phyloP scores from a whole-genome alignment of 2,888 invertebrate species.

The Leucoma salicis region DNA sequence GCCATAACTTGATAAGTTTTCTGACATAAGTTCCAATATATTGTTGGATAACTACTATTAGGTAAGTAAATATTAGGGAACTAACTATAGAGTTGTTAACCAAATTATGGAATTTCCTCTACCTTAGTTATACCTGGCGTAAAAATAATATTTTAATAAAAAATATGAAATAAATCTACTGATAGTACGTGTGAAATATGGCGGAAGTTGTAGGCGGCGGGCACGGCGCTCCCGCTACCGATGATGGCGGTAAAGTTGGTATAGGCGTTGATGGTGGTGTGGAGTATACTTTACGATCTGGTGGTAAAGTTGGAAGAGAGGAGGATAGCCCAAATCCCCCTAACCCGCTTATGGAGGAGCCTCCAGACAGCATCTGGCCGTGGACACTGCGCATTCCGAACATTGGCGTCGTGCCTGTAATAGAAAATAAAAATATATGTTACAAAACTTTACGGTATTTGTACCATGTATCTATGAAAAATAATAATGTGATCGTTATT shows the following conservation, averaged over 20 bases:
- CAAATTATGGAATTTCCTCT: too few species aligned
- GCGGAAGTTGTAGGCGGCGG: conserved; percentile 64
- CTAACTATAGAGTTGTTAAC: too few species aligned
- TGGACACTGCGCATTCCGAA: conserved; percentile 71
- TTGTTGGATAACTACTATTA: too few species aligned
- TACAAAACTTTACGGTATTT: too few species aligned
- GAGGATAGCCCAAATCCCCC: conserved; percentile 65
- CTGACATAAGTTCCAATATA: too few species aligned
- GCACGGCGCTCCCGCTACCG: conserved; percentile 56
- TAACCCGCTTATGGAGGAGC: conserved; percentile 56
- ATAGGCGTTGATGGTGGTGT: conserved; percentile 80
- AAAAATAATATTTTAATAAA: background rate
- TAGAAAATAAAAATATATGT: background rate
- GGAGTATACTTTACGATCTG: conserved; percentile 83
- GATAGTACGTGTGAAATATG: conserved; percentile 64
- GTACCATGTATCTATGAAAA: too few species aligned
- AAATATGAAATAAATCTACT: conserved; percentile 12
- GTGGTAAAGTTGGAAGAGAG: conserved; percentile 67
- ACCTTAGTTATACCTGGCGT: too few species aligned
- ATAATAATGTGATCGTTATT: too few species aligned
- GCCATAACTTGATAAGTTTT: too few species aligned
- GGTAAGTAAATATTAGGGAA: too few species aligned
- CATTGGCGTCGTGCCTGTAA: conserved; percentile 61
- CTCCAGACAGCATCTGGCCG: conserved; percentile 67
- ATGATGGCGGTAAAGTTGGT: conserved; percentile 73